Evolutionary conservation across 2,888 invertebrate genomes (phyloP).

Genomic region (Napeogenes inachia): DNA sequence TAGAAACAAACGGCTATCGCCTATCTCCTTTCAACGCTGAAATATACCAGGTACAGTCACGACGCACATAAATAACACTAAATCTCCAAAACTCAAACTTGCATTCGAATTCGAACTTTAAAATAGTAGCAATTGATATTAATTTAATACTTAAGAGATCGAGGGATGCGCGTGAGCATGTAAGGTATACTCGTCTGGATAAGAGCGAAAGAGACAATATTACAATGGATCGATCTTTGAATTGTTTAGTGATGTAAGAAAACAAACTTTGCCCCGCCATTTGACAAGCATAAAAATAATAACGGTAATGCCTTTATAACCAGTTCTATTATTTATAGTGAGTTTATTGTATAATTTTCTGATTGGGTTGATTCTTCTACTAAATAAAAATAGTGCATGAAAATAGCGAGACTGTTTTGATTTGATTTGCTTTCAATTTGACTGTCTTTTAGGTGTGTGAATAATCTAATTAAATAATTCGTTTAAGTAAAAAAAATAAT

Average conservation of each 20-base stretch:
- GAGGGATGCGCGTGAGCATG: slow-evolving; percentile 59
- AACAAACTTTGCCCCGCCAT: slow-evolving; percentile 6
- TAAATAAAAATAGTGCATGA: too few relatives aligned
- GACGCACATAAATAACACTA: slow-evolving; percentile 69
- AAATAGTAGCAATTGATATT: slow-evolving; percentile 29
- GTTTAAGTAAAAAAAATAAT: too few relatives aligned
- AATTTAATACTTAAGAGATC: slow-evolving; percentile 30
- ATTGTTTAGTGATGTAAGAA: slow-evolving; percentile 16
- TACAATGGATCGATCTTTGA: slow-evolving; percentile 41
- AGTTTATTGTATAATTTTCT: too few relatives aligned
- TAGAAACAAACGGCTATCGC: slow-evolving; percentile 29
- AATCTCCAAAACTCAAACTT: slow-evolving; percentile 42
- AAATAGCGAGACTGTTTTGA: too few relatives aligned
- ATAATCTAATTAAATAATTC: too few relatives aligned
- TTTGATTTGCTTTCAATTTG: too few relatives aligned
- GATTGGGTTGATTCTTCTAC: too few relatives aligned
- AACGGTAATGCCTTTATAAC: too few relatives aligned
- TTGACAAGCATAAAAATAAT: too few relatives aligned
- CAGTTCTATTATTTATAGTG: too few relatives aligned
- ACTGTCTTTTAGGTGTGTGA: too few relatives aligned
- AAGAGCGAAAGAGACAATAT: slow-evolving; percentile 38
- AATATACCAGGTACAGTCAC: slow-evolving; percentile 69
- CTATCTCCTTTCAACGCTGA: slow-evolving; percentile 64
- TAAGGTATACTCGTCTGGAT: slow-evolving; percentile 40
- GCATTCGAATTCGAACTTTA: slow-evolving; percentile 39